A percentile compares a stretch with the other conserved stretches of the same genome.
Conservation (phyloP, 2,113 vertebrate species). For the Mormyrus iriodes region DNA sequence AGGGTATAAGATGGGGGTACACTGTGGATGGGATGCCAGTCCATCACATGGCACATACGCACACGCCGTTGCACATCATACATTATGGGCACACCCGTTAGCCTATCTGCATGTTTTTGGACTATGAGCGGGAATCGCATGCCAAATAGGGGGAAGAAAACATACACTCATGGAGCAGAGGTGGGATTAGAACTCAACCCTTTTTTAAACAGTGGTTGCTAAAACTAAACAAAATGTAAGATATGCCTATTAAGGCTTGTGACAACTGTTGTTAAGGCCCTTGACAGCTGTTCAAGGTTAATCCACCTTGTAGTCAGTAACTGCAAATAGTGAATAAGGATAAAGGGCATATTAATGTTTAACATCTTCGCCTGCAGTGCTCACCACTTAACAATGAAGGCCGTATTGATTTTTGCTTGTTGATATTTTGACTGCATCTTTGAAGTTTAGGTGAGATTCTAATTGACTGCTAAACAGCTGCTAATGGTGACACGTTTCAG, state of each 20-base stretch:
- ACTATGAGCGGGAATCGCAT: not conserved
- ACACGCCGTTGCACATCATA: not conserved
- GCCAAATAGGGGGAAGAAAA: not conserved
- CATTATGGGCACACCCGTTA: too few species aligned
- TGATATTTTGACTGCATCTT: not conserved
- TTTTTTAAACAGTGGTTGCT: not conserved
- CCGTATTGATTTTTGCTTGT: not conserved
- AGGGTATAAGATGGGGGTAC: not conserved
- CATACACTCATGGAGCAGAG: not conserved
- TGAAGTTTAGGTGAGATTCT: not conserved
- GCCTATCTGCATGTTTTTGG: not conserved
- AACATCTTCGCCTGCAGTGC: not conserved
- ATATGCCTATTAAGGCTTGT: not conserved
- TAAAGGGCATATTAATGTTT: not conserved
- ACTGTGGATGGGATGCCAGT: not conserved
- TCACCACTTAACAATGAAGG: not conserved
- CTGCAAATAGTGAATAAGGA: not conserved
- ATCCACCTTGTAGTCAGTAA: not conserved
- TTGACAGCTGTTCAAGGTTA: conserved; percentile 9
- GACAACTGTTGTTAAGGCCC: not conserved
- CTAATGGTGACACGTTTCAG: conserved; percentile 48
- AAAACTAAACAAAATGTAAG: not conserved
- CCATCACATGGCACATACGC: not conserved
- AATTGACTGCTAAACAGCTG: conserved; percentile 2
- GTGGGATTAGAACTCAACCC: not conserved